A percentile compares a stretch with the other conserved stretches of the same genome.
phyloP scores from a whole-genome alignment of 35 echinoderm and acorn worm genomes.

The Ophioderma brevispina region DNA sequence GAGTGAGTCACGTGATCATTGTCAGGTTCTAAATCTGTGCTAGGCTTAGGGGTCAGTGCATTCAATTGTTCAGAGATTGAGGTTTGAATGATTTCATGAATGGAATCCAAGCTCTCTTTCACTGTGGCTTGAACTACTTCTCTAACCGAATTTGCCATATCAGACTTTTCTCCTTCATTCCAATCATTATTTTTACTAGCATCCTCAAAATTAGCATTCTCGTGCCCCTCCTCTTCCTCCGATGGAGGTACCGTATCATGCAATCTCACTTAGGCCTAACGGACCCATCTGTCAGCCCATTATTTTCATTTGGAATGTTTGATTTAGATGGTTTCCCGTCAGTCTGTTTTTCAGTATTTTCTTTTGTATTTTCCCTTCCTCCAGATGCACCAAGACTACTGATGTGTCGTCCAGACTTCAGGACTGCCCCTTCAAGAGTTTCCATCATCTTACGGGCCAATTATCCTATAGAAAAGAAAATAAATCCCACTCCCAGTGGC shows the following conservation, averaged over 20 bases:
- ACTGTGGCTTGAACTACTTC: background rate
- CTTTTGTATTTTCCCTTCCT: background rate
- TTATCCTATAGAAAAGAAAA: too few relatives aligned
- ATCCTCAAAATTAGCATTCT: background rate
- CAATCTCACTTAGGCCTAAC: too few relatives aligned
- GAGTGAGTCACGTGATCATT: background rate
- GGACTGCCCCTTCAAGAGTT: too few relatives aligned
- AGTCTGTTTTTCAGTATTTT: background rate
- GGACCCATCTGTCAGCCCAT: background rate
- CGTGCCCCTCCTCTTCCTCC: background rate
- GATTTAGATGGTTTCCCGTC: background rate
- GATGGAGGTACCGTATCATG: background rate
- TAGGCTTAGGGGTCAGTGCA: background rate
- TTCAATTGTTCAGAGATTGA: background rate
- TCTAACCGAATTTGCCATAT: background rate
- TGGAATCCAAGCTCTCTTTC: background rate
- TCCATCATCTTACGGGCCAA: too few relatives aligned
- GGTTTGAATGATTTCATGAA: background rate
- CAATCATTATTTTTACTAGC: background rate
- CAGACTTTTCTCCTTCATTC: background rate
- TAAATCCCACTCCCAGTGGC: too few relatives aligned
- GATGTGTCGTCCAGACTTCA: background rate
- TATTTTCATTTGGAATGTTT: background rate
- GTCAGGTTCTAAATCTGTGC: background rate
- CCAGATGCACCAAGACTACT: background rate